These are phyloP conservation scores for Glyptemys insculpta DNA, from an alignment of 2,797 vertebrate species.

Conservation along the genomic window DNA sequence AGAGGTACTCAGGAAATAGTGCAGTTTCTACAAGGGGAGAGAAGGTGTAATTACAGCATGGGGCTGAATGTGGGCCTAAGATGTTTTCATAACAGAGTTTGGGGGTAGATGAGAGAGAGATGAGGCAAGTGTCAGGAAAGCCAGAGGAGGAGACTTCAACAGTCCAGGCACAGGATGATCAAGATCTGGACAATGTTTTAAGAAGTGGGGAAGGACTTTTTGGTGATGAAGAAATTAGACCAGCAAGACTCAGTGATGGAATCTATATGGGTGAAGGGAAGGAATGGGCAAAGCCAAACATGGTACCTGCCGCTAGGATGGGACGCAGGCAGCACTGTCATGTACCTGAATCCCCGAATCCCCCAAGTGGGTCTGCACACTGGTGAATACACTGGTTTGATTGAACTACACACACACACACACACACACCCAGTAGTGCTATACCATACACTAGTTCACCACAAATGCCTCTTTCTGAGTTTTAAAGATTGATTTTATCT, in stretches of 20 bases:
- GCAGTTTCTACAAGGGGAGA: background rate
- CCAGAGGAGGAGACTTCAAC: background rate
- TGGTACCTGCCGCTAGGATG: background rate
- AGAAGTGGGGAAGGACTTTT: background rate
- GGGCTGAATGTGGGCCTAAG: background rate
- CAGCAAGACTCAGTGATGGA: background rate
- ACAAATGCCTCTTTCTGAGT: conserved; percentile 24
- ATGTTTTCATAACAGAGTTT: background rate
- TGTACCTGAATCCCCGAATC: background rate
- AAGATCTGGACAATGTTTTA: background rate
- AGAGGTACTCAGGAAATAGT: background rate
- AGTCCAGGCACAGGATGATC: background rate
- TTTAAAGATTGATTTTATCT: conserved; percentile 22
- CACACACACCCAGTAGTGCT: background rate
- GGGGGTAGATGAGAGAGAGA: background rate
- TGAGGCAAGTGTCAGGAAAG: background rate
- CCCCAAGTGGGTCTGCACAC: background rate
- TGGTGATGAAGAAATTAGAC: background rate
- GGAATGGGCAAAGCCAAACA: background rate
- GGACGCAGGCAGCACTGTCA: background rate
- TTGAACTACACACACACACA: background rate
- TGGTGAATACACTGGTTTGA: background rate
- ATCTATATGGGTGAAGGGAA: background rate
- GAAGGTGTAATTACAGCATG: background rate
- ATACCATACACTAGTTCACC: background rate